Conservation (phyloP, 2,888 invertebrate genomes). For the Andrena praecox region DNA sequence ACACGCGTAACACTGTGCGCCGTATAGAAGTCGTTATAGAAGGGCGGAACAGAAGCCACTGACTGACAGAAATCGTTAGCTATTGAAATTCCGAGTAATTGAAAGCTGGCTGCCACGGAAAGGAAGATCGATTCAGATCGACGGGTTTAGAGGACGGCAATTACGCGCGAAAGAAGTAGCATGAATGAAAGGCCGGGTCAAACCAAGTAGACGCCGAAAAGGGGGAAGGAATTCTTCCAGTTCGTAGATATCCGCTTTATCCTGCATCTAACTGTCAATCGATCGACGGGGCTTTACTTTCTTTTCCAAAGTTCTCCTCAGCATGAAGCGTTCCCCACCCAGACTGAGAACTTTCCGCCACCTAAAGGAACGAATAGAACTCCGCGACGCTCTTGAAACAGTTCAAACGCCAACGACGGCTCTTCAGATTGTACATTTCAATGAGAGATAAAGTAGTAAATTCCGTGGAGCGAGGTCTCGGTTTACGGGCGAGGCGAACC, state of each 20-base stretch:
- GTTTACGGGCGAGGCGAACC: background rate
- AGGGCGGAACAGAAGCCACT: conserved; percentile 10
- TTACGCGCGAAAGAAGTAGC: conserved; percentile 36
- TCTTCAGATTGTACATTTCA: background rate
- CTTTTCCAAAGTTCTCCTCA: conserved; percentile 41
- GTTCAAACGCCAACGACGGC: background rate
- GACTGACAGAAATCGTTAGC: conserved; percentile 42
- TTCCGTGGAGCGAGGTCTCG: background rate
- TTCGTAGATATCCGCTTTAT: conserved; percentile 67
- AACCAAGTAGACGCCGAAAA: conserved; percentile 28
- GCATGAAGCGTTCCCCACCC: conserved; percentile 11
- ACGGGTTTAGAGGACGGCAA: conserved; percentile 46
- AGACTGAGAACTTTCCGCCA: conserved; percentile 17
- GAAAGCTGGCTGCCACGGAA: conserved; percentile 22
- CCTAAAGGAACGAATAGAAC: background rate
- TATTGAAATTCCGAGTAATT: conserved; percentile 42
- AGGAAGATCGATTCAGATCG: conserved; percentile 9
- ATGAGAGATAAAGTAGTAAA: background rate
- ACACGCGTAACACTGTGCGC: too few relatives aligned
- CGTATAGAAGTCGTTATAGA: background rate
- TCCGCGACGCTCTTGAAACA: conserved; percentile 9
- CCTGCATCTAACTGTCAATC: conserved; percentile 55
- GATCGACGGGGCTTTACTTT: conserved; percentile 53
- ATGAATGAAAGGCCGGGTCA: conserved; percentile 20
- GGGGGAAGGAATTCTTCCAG: conserved; percentile 63